Evolutionary conservation across 2,113 vertebrate species (phyloP), one percentile per base, ranked within the genome.

Genomic region (Nicator chloris): DNA sequence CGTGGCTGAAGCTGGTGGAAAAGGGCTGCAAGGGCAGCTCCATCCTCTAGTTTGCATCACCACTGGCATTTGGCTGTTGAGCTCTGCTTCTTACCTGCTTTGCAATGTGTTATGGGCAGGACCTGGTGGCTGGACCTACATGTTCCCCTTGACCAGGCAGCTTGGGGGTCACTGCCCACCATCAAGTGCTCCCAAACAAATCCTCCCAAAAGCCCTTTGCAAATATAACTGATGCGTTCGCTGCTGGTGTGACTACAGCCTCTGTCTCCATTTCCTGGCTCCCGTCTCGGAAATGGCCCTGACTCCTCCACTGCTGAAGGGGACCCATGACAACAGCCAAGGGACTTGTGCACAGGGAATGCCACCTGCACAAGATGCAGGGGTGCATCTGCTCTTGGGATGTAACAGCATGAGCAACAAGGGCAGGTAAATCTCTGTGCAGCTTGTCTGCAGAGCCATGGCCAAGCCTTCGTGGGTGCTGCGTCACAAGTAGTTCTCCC

Each of bases 1-100:
- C 7, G 0, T 0, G 3, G 61, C 44, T 5, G 2, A n/a, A 33
- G 53, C 9, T 3, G 2, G 17, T 2, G 30, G 39, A 39, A 61
- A 69, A 69, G 21, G 40, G 9, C 37, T 28, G 6, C 15, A 2
- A 5, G 35, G 28, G 27, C 28, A 78, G n/a, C 47, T 79, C 71
- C 42, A 24, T n/a, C 15, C 7, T 30, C 42, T 33, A 51, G 39
- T 65, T 85, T 82, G 40, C 22, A 10, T 60, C 51, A 19, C 31
- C 59, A 80, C 27, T 39, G 53, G 28, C 49, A 18, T 53, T 40
- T 2, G 4, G 39, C 42, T 68, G 39, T 40, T 50, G 56, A 54
- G 19, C 47, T 82, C n/a, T 70, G 50, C 26, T 51, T 70, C 50
- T 69, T 11, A 9, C 31, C 28, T 0, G 0, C 31, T 27, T 11